Conservation (phyloP, 2,888 invertebrate genomes). For the Seira musarum region DNA sequence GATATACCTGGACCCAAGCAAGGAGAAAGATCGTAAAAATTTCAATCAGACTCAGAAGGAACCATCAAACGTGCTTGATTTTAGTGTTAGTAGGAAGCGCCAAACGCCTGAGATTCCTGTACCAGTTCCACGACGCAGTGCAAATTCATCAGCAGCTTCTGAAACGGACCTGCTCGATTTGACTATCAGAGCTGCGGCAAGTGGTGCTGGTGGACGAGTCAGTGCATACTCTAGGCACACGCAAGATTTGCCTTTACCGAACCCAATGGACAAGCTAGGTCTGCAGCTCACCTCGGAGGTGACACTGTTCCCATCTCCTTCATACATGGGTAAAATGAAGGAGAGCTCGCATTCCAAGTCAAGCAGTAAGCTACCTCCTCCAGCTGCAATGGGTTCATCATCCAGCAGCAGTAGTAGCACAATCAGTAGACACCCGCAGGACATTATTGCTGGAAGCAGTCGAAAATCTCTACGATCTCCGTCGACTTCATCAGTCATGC, state of each 20-base stretch:
- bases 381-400: background rate
- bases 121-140: conserved; percentile 8
- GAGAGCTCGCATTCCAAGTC: conserved; percentile 44
- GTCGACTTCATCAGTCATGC: conserved; percentile 38
- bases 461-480: conserved; percentile 48
- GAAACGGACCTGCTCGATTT: conserved; percentile 61
- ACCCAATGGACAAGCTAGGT: conserved; percentile 67
- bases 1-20: too few relatives aligned
- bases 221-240: conserved; percentile 31
- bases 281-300: conserved; percentile 69
- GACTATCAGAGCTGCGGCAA: conserved; percentile 54
- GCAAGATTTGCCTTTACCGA: conserved; percentile 64
- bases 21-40: background rate
- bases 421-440: conserved; percentile 10
- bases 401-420: conserved; percentile 22
- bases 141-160: background rate
- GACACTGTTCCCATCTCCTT: conserved; percentile 65
- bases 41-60: conserved; percentile 27
- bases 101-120: background rate
- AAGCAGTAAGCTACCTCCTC: conserved; percentile 16
- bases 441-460: conserved; percentile 47
- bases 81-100: conserved; percentile 24
- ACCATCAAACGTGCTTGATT: conserved; percentile 5
- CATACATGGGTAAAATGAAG: conserved; percentile 39
- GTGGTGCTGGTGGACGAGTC: conserved; percentile 19